Base-by-base conservation (phyloP, 92 coral and sea anemone species). In the Phymanthus crucifer region DNA sequence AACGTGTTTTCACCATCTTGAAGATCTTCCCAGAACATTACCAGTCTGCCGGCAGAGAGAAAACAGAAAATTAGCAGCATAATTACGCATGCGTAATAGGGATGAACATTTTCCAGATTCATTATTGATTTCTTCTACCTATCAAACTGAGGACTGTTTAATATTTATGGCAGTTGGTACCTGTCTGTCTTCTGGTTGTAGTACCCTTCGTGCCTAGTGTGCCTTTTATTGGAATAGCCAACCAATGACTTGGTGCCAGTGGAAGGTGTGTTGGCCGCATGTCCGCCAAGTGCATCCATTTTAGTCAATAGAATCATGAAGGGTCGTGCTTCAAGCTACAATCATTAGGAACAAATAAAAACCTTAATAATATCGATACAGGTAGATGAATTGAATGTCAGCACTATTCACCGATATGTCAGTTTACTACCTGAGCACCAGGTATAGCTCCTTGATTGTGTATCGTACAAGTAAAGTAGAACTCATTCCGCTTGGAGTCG, bases 21-120 rank as follows among this genome's bases (percentile, higher is more conserved):
- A 11, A 67, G 69, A 82, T 95, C 89, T 67, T 95, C 97, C 99
- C 99, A 95, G 75, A 90, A 95, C 40, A 95, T n/a, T 50, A 88
- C 86, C 71, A 95, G 68, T 84, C 99, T 95, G 67, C 34, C 37
- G n/a, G 19, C 24, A 64, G 16, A 27, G 31, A 54, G 17, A 7
- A 67, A 31, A 11, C 40, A 23, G n/a, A 54, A 23, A 6, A 23
- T 23, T 31, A 2, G 5, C 11, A 5, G 46, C 24, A 2, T 40
- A 4, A 4, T 34, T 3, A 16, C n/a, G n/a, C n/a, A n/a, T n/a
- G n/a, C n/a, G n/a, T n/a, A n/a, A n/a, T n/a, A n/a, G n/a, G n/a
- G n/a, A n/a, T n/a, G n/a, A n/a, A n/a, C n/a, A n/a, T n/a, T n/a
- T n/a, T n/a, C n/a, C n/a, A 26, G 40, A 26, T 36, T 65, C 23